Conservation (phyloP, 1,140 invertebrate species). For the Alviniconcha marisindica region DNA sequence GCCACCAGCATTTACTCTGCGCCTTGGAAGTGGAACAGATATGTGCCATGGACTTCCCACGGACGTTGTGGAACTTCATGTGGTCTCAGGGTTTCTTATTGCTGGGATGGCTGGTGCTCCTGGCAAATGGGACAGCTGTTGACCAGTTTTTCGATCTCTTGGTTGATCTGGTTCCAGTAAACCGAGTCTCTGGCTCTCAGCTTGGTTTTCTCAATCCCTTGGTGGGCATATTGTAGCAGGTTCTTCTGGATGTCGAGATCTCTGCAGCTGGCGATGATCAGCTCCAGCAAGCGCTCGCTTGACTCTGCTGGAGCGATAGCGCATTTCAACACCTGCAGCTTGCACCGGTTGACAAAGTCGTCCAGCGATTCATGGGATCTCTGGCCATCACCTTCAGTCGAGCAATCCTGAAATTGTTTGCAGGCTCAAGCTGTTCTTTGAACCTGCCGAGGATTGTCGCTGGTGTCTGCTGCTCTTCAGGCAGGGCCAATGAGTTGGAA, state of each 20-base stretch:
- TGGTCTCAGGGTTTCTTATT: conserved; percentile 12
- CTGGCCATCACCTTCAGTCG: no score
- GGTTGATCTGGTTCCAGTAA: conserved; percentile 75
- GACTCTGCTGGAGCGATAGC: neutral
- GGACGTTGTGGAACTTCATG: conserved; percentile 41
- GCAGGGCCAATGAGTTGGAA: neutral
- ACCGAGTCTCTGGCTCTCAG: conserved; percentile 69
- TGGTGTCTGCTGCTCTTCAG: neutral
- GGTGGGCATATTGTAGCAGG: conserved; percentile 71
- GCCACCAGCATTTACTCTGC: conserved; percentile 24
- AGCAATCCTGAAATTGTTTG: no score
- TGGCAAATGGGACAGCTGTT: conserved; percentile 71
- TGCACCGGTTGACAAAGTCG: no score
- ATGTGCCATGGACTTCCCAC: conserved; percentile 25
- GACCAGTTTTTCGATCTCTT: conserved; percentile 75
- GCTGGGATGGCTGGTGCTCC: conserved; percentile 4
- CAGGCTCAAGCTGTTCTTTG: conserved; percentile 17
- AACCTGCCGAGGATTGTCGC: neutral
- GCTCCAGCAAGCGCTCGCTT: neutral
- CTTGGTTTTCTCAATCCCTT: conserved; percentile 65
- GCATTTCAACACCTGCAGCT: neutral
- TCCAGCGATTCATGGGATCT: neutral
- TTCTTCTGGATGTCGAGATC: conserved; percentile 27
- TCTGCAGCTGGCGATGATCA: neutral
- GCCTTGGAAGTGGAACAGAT: conserved; percentile 35